Percentiles rank a stretch among this genome's conserved stretches.
phyloP scores from a whole-genome alignment of 1,140 invertebrate species.

The Papilio polyxenes region DNA sequence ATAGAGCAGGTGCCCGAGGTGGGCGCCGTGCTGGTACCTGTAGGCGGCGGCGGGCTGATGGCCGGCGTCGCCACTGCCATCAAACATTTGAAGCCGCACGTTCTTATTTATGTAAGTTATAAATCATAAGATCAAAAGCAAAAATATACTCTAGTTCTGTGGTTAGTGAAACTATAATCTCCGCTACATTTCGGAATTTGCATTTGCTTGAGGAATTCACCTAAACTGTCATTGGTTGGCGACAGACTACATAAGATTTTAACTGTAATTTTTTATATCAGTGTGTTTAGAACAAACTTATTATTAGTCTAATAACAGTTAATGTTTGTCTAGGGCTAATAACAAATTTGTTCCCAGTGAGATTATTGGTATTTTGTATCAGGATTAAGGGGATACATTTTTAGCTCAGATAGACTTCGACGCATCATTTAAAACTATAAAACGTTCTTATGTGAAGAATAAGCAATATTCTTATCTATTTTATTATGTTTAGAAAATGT shows the following conservation, averaged over 20 bases:
- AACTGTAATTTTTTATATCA: neutral
- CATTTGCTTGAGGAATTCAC: no score
- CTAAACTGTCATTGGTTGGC: no score
- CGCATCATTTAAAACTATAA: neutral
- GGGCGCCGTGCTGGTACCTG: constrained; percentile 90
- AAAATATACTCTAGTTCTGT: neutral
- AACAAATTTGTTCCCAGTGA: no score
- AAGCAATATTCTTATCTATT: neutral
- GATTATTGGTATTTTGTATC: neutral
- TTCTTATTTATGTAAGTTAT: constrained; percentile 86
- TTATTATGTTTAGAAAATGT: neutral
- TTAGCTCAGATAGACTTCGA: neutral
- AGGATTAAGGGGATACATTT: neutral
- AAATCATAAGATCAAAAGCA: neutral
- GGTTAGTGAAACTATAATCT: no score
- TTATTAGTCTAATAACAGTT: no score
- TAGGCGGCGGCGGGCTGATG: constrained; percentile 94
- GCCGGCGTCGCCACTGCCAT: constrained; percentile 93
- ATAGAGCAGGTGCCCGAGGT: constrained; percentile 90
- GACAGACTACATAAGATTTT: no score
- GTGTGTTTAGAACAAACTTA: neutral
- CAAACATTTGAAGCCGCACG: constrained; percentile 90
- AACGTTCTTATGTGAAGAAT: neutral
- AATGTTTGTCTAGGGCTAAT: no score
- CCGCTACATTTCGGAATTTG: no score